Evolutionary conservation across 2,888 invertebrate genomes (phyloP).

Genomic region (Drosophila prostipennis): DNA sequence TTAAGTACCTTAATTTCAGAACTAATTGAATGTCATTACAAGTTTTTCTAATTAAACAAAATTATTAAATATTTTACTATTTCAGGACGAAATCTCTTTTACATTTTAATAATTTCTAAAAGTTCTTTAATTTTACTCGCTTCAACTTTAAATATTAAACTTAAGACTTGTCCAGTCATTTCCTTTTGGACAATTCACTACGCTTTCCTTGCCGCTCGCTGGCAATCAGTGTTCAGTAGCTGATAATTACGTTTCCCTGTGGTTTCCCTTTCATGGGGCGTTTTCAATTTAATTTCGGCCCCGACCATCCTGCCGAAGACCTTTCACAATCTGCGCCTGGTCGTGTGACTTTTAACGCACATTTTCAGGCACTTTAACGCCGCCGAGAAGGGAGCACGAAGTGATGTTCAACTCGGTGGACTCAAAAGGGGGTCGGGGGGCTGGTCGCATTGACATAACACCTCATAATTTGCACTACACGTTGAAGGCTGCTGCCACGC

Average conservation of each 20-base stretch:
- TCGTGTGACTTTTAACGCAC: constrained; percentile 76
- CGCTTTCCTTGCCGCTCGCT: constrained; percentile 13
- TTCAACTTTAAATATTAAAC: not conserved
- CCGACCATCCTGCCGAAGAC: constrained; percentile 47
- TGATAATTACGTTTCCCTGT: constrained; percentile 45
- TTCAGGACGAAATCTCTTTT: no score
- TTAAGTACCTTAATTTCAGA: not conserved
- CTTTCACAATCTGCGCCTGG: constrained; percentile 66
- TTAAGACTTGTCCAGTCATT: constrained; percentile 7
- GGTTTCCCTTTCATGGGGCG: constrained; percentile 63
- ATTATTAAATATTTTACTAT: not conserved
- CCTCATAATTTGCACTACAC: constrained; percentile 76
- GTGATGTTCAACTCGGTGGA: not conserved
- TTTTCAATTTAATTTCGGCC: constrained; percentile 71
- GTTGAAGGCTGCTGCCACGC: constrained; percentile 66
- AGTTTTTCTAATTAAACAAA: no score
- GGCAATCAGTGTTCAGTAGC: constrained; percentile 52
- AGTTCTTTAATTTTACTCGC: not conserved
- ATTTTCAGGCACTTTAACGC: constrained; percentile 75
- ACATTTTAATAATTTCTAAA: no score
- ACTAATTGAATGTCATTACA: no score
- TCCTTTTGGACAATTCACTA: constrained; percentile 27
- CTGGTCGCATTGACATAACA: constrained; percentile 71
- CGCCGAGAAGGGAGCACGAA: constrained; percentile 26
- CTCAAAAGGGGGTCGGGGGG: not conserved